A percentile compares a stretch with the other conserved stretches of the same genome.
phyloP scores from a whole-genome alignment of 2,888 invertebrate genomes.

The Myathropa florea region DNA sequence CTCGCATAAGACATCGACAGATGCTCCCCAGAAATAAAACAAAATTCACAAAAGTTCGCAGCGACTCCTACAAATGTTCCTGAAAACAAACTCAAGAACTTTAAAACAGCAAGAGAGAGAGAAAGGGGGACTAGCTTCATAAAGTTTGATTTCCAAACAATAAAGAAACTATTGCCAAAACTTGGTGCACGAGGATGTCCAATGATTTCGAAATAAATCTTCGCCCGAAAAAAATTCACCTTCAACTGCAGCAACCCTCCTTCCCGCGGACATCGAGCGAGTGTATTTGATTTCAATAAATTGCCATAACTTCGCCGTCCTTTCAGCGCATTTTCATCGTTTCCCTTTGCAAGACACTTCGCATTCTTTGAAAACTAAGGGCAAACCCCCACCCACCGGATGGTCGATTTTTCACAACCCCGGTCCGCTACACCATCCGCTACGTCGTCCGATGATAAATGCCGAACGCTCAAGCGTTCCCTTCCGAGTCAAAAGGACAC shows the following conservation, averaged over 20 bases:
- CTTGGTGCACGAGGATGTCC: background rate
- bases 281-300: background rate
- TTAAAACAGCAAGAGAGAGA: background rate
- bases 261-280: background rate
- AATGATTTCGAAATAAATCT: background rate
- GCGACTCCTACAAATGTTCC: background rate
- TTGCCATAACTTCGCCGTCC: background rate
- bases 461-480: constrained; percentile 14
- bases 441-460: constrained; percentile 24
- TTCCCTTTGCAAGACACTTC: background rate
- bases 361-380: background rate
- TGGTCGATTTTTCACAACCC: background rate
- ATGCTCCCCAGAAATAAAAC: background rate
- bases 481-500: constrained; percentile 5
- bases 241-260: background rate
- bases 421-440: background rate
- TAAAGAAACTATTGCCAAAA: background rate
- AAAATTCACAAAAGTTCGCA: background rate
- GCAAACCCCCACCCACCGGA: background rate
- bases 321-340: background rate
- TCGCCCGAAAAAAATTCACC: background rate
- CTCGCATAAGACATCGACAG: background rate
- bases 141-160: background rate
- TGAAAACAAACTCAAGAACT: background rate
- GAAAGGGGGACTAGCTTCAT: background rate